Percentiles rank a stretch among this genome's conserved stretches.
phyloP scores from a whole-genome alignment of 2,888 invertebrate species.

The Xestia sexstrigata region DNA sequence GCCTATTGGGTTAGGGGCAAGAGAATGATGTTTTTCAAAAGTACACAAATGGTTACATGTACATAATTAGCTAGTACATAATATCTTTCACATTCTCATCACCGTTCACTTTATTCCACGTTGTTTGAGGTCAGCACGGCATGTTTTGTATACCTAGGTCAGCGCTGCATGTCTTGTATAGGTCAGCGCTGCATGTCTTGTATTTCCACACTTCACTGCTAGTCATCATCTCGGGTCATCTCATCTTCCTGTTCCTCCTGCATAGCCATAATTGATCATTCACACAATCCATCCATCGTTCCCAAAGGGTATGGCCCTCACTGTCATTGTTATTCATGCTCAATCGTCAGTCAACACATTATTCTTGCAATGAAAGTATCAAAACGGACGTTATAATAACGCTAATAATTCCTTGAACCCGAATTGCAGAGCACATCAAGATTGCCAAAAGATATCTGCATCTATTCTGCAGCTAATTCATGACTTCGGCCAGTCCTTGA shows the following conservation, averaged over 20 bases:
- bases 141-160: too few species aligned
- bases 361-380: too few species aligned
- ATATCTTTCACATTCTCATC: background rate
- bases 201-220: background rate
- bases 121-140: too few species aligned
- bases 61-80: background rate
- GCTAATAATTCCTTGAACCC: background rate
- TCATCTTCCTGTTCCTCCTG: too few species aligned
- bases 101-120: background rate
- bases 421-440: background rate
- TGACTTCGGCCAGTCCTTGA: constrained; percentile 23
- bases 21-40: too few species aligned
- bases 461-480: constrained; percentile 7
- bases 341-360: background rate
- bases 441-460: constrained; percentile 19
- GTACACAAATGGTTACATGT: too few species aligned
- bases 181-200: background rate
- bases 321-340: background rate
- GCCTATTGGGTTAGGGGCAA: too few species aligned
- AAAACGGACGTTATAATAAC: background rate
- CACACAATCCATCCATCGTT: too few species aligned
- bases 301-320: too few species aligned
- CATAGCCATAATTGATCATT: too few species aligned
- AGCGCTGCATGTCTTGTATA: background rate
- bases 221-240: background rate